Base-by-base conservation (phyloP, 1,140 invertebrate species). In the Drosophila bocki region DNA sequence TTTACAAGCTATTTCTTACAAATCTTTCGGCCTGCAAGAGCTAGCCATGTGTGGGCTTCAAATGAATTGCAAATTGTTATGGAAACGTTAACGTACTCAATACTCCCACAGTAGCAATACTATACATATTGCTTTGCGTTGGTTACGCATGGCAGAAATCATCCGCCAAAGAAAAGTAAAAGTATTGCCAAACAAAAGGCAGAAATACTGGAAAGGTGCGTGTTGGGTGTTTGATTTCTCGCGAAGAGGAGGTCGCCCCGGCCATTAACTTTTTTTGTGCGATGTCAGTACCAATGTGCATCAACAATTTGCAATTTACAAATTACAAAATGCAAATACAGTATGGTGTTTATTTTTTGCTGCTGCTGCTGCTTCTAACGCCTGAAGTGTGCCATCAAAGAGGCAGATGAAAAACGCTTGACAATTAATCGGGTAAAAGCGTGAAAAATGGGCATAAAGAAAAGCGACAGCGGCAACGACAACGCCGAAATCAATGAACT, bases 381-480 rank as follows among this genome's bases (percentile, higher is more conserved):
- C 54, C 33, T 15, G 26, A 78, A 56, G 63, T 58, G 75, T 78
- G 75, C 63, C 75, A 32, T 51, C 57, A 48, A 12, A 11, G 32
- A 12, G 32, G 47, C 1, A 12, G 29, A 58, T n/a, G 48, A 67
- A 59, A 69, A 69, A 74, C 79, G 69, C 33, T 58, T 78, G 74
- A 74, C 78, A 81, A 85, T 81, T 85, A 84, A 85, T 85, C 48
- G 60, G 62, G 75, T 60, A 84, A 85, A 71, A 85, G 82, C 82
- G 82, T 85, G 82, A 78, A 85, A 85, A 78, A 56, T 70, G 64
- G 44, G 47, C 58, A 81, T 85, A 67, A 79, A 60, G 39, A 71
- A 62, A 44, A 70, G 50, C 64, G 56, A 75, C 56, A 51, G 13
- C 54, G 37, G 7, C 22, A 47, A 47, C 45, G 45, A 48, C 68